Conservation (phyloP, 2,797 vertebrate genomes). For the Paguma larvata region DNA sequence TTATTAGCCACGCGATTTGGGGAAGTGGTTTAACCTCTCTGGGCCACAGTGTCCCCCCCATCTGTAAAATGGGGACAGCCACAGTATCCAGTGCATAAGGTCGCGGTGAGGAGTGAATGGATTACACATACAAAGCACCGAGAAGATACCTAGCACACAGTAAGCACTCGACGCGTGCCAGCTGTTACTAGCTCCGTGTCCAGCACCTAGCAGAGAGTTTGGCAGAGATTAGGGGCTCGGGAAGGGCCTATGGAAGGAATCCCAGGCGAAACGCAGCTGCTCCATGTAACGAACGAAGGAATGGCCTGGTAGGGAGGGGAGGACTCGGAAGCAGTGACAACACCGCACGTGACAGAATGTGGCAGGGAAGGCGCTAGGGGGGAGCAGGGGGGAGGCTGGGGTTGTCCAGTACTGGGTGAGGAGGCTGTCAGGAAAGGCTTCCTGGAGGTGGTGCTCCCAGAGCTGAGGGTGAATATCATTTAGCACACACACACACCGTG, state of each 20-base stretch:
- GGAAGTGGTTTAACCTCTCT: not conserved
- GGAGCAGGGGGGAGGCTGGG: not conserved
- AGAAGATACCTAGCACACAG: not conserved
- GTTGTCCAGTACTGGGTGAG: not conserved
- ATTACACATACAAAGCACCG: not conserved
- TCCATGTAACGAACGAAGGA: constrained; percentile 19
- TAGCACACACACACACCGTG: rapidly evolving
- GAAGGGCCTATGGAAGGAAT: not conserved
- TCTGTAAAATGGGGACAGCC: not conserved
- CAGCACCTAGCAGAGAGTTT: not conserved
- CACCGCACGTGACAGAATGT: not conserved
- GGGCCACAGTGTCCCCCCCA: not conserved
- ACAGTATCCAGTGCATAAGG: not conserved
- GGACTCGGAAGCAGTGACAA: not conserved
- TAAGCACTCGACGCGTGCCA: not conserved
- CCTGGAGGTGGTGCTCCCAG: not conserved
- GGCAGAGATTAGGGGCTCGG: not conserved
- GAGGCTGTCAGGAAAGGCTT: not conserved
- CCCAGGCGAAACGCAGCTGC: constrained; percentile 29
- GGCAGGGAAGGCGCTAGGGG: not conserved
- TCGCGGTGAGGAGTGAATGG: not conserved
- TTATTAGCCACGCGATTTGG: not conserved
- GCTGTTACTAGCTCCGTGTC: not conserved
- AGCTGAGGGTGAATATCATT: not conserved
- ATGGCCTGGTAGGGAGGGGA: not conserved